Base-by-base conservation (phyloP, 2,797 vertebrate species). In the Acropternis orthonyx region DNA sequence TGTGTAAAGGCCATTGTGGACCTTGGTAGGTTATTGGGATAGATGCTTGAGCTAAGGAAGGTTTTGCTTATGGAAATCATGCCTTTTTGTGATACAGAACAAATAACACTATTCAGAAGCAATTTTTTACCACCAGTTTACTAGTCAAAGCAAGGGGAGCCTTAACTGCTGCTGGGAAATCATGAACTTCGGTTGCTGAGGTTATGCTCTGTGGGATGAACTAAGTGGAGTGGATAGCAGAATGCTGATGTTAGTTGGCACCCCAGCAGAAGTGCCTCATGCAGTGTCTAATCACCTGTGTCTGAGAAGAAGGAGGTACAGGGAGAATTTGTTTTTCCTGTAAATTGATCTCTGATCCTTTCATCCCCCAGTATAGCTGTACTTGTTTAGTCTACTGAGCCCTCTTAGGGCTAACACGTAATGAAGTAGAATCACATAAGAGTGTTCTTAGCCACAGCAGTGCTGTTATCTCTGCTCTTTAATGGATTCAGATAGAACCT, bases 331-430 rank as follows among this genome's bases (percentile, higher is more conserved):
- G 80, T 81, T 95, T 93, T 92, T 80, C 82, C 79, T 88, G 67
- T 95, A 92, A 95, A 97, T 92, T 95, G 92, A 92, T 96, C 86
- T 92, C 85, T 93, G 92, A 68, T 96, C 79, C 91, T 95, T 96
- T 96, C 92, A 95, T 93, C 82, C 89, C 43, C 66, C 32, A 12
- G 36, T 34, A 65, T 43, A 87, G 46, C 74, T 68, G 49, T 54
- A 73, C 89, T 90, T 91, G 75, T 77, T 79, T 79, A 81, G 92
- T 75, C 78, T 84, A 27, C 75, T 8, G 73, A 88, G 74, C 51
- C 61, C 86, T 83, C 76, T 88, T n/a, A 89, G 76, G 79, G 61
- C 88, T 87, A 88, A 55, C 56, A 36, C 0, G 4, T 86, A 94
- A 94, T 76, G 81, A 89, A 86, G 63, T 65, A 59, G 81, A 71